Evolutionary conservation across 2,797 vertebrate species (phyloP), one percentile per base, ranked within the genome.

Genomic region (Balearica regulorum): DNA sequence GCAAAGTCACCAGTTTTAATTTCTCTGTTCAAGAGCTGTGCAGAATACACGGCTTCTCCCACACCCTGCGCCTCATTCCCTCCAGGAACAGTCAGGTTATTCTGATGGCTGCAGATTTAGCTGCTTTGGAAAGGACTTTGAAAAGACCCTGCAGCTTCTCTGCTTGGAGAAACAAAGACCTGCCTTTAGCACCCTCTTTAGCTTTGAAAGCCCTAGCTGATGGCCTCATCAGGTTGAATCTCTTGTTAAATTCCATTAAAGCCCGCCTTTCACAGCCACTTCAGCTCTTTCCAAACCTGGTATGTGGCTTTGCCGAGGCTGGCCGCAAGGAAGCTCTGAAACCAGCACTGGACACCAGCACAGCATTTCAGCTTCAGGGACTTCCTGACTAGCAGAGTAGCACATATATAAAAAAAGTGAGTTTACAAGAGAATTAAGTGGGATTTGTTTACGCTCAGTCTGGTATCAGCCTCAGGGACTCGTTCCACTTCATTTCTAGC

Each of bases 141-240:
- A 29, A 11, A 18, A n/a, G 68, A 24, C 31, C 65, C 48, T 6
- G 60, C 70, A 60, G 60, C 72, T 33, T 3, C 24, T 19, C 66
- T 15, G 33, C 29, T 71, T 14, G 11, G 9, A 58, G 17, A 48
- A 18, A 53, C 14, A 24, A 60, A 62, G 2, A 14, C 33, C n/a
- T 2, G 2, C 2, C 0, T 1, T 8, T 3, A 29, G 68, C 61
- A 35, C 26, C 43, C 6, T 0, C 39, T n/a, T 28, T 5, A 29
- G 60, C 57, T 39, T 10, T 11, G 43, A 12, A 20, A 16, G 71
- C 57, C 25, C 35, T 8, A 17, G 37, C 46, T 26, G 44, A 54
- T 3, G 46, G 8, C 29, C 44, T 35, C 22, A 7, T 5, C 25
- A 13, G 0, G 16, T 7, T 10, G 9, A 25, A 25, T 1, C 77